Evolutionary conservation across 2,888 invertebrate genomes (phyloP).

Genomic region (Masnerella sp.): DNA sequence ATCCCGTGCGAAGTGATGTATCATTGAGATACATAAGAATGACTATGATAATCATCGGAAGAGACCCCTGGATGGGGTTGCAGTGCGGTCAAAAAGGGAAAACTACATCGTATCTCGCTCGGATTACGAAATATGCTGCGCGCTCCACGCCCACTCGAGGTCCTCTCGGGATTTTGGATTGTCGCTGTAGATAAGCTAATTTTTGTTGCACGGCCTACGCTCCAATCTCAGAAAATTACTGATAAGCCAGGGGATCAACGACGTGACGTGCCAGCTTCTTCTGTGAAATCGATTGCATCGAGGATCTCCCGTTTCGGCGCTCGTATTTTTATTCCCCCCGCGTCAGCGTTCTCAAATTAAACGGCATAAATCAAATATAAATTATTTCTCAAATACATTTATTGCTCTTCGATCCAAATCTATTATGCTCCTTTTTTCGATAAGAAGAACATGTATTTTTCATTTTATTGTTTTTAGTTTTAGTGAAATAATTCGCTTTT

Average conservation of each 20-base stretch:
- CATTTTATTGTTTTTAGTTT: conserved; percentile 12
- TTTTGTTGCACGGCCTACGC: conserved; percentile 58
- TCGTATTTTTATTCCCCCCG: conserved; percentile 36
- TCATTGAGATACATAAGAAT: conserved; percentile 74
- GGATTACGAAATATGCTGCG: conserved; percentile 76
- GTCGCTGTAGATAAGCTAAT: conserved; percentile 60
- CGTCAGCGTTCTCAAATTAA: conserved; percentile 42
- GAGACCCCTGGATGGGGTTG: conserved; percentile 68
- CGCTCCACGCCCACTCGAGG: conserved; percentile 72
- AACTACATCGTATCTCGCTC: conserved; percentile 67
- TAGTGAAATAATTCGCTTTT: not conserved
- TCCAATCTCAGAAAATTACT: conserved; percentile 52
- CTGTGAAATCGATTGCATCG: conserved; percentile 52
- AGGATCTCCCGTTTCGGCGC: conserved; percentile 25
- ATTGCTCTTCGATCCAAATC: conserved; percentile 29
- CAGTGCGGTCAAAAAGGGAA: conserved; percentile 61
- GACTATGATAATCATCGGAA: conserved; percentile 71
- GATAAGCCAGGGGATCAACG: conserved; percentile 58
- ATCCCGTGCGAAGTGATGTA: conserved; percentile 77
- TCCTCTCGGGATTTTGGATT: conserved; percentile 58
- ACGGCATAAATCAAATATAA: conserved; percentile 51
- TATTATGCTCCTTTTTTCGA: conserved; percentile 22
- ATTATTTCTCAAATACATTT: conserved; percentile 49
- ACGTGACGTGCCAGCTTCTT: conserved; percentile 40
- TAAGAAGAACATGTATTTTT: conserved; percentile 10